These are phyloP conservation scores for Dilophus febrilis DNA, from an alignment of 2,888 invertebrate genomes.

Conservation along the genomic window DNA sequence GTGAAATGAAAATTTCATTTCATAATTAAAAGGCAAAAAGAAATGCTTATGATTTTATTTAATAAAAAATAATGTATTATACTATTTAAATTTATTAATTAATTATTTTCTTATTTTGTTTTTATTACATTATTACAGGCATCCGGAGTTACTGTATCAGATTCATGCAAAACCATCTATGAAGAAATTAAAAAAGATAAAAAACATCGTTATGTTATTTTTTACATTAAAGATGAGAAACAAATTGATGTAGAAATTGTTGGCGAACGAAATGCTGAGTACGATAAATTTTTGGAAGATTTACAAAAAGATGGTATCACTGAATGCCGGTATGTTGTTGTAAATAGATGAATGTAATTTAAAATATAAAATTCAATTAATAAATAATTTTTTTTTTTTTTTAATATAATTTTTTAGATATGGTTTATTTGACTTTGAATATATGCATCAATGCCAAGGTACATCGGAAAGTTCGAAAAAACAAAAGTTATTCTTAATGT, in stretches of 20 bases:
- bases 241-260: slow-evolving; percentile 90
- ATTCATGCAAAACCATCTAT: slow-evolving; percentile 86
- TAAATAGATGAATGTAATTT: too few species aligned
- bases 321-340: slow-evolving; percentile 90
- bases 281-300: slow-evolving; percentile 86
- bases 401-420: slow-evolving; percentile 37
- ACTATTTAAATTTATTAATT: too few species aligned
- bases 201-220: slow-evolving; percentile 92
- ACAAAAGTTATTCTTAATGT: slow-evolving; percentile 95
- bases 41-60: too few species aligned
- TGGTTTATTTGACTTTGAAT: slow-evolving; percentile 95
- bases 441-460: slow-evolving; percentile 93
- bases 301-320: slow-evolving; percentile 79
- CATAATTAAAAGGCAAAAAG: too few species aligned
- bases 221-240: slow-evolving; percentile 89
- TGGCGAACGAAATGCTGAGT: slow-evolving; percentile 77
- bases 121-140: slow-evolving; percentile 38
- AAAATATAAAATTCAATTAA: too few species aligned
- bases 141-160: slow-evolving; percentile 92
- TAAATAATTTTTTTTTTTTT: too few species aligned
- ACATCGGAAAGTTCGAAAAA: slow-evolving; percentile 94
- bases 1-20: too few species aligned
- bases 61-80: too few species aligned
- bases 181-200: slow-evolving; percentile 97
- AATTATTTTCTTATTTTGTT: too few species aligned